A percentile compares a stretch with the other conserved stretches of the same genome.
phyloP scores from a whole-genome alignment of 2,113 vertebrate species.

The Tragelaphus scriptus region DNA sequence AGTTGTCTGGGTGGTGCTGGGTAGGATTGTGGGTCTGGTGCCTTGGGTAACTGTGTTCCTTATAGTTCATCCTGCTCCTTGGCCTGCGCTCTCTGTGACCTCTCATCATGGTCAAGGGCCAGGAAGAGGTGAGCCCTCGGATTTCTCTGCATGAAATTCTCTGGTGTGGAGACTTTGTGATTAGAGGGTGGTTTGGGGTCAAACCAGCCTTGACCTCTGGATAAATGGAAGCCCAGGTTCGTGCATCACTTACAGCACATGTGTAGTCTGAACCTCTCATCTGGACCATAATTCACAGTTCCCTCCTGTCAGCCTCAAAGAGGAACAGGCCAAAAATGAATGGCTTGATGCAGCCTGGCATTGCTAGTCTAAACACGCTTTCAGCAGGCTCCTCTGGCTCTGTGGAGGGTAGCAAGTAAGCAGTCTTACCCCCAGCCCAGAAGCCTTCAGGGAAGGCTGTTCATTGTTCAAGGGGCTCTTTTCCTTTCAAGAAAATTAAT shows the following conservation, averaged over 20 bases:
- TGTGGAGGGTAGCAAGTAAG: neutral
- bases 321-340: neutral
- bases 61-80: neutral
- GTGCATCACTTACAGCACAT: neutral
- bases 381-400: neutral
- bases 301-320: neutral
- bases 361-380: neutral
- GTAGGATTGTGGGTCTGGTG: fast-evolving
- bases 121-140: neutral
- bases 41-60: no score
- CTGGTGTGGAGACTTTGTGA: neutral
- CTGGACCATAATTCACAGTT: neutral
- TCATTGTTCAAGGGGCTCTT: neutral
- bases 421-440: neutral
- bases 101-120: neutral
- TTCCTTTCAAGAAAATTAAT: neutral
- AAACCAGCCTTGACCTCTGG: neutral
- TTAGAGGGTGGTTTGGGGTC: neutral
- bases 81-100: neutral
- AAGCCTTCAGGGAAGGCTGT: neutral
- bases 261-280: neutral
- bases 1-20: neutral
- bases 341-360: neutral
- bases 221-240: neutral
- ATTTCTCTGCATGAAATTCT: neutral